A percentile compares a stretch with the other conserved stretches of the same genome.
Evolutionary conservation across 2,113 vertebrate genomes (phyloP).

Genomic region (Tachuris rubrigastra): DNA sequence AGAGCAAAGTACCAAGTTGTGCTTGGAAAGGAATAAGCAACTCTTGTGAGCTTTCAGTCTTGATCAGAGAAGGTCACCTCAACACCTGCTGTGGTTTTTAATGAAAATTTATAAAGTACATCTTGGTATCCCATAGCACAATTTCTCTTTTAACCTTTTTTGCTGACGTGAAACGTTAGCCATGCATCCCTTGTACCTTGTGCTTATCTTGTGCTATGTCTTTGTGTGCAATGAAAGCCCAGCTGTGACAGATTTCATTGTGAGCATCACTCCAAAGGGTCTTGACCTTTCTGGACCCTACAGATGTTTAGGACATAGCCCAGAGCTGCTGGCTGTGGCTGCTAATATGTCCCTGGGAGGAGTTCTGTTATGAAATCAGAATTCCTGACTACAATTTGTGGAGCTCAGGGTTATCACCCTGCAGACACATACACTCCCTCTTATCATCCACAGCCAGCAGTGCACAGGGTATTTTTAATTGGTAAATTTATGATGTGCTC

Average conservation of each 20-base stretch:
- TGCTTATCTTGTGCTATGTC: too few species aligned
- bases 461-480: accelerated
- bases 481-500: neutral
- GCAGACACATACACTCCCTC: neutral
- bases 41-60: neutral
- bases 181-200: neutral
- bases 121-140: neutral
- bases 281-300: neutral
- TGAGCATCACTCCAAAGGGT: neutral
- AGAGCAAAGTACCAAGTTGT: neutral
- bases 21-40: neutral
- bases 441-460: neutral
- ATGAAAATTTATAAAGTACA: neutral
- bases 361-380: neutral
- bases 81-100: neutral
- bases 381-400: neutral
- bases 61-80: neutral
- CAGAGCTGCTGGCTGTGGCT: neutral
- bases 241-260: neutral
- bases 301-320: neutral
- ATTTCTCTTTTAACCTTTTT: neutral
- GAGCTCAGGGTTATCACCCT: neutral
- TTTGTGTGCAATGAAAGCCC: neutral
- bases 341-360: neutral
- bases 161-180: neutral